phyloP scores from a whole-genome alignment of 2,888 invertebrate genomes.

The Mactromeris polynyma region DNA sequence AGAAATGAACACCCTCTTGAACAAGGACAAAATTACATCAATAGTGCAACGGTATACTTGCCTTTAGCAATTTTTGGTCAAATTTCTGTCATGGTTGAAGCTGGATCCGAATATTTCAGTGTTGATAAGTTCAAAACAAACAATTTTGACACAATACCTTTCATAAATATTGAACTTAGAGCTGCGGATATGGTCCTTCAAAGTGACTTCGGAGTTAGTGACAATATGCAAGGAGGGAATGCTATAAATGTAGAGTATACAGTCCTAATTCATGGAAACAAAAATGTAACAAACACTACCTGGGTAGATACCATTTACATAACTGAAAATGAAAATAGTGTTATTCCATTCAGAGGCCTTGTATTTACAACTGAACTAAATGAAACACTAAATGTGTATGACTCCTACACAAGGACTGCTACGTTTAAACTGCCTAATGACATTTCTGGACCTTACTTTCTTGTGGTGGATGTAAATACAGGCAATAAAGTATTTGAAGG shows the following conservation, averaged over 20 bases:
- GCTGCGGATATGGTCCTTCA: constrained; percentile 23
- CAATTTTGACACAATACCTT: background rate
- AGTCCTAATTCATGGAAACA: constrained; percentile 10
- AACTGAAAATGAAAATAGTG: background rate
- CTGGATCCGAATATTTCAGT: background rate
- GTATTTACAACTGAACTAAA: background rate
- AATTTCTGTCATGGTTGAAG: constrained; percentile 1
- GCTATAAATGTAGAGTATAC: background rate
- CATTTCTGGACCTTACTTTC: constrained; percentile 14
- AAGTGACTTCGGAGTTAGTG: background rate
- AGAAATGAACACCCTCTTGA: background rate
- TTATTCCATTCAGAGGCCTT: background rate
- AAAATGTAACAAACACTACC: background rate
- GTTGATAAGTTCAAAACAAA: background rate
- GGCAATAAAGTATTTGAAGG: constrained; percentile 41
- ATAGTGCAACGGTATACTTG: background rate
- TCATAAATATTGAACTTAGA: constrained; percentile 10
- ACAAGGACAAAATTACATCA: background rate
- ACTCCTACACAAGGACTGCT: background rate
- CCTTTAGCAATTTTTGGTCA: constrained; percentile 34
- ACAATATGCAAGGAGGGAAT: background rate
- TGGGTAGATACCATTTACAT: constrained; percentile 25
- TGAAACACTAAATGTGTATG: background rate
- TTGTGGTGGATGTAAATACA: constrained; percentile 2
- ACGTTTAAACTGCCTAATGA: constrained; percentile 27